Base-by-base conservation (phyloP, 2,113 vertebrate species). In the Tonatia bakeri region DNA sequence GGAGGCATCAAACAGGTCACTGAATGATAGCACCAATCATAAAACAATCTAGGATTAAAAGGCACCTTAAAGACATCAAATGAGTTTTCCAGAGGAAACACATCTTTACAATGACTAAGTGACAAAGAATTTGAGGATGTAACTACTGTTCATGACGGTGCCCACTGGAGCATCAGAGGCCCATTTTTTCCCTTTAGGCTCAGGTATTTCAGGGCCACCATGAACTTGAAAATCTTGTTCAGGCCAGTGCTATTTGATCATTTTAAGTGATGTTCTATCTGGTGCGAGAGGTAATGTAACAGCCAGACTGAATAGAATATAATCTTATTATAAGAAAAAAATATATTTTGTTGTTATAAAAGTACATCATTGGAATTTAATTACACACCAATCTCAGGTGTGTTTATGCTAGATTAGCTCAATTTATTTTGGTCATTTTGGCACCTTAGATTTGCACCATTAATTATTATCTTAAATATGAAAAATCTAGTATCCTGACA, bases 391-490 rank as follows among this genome's bases (percentile, higher is more conserved):
- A 72, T 90, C 38, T 61, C 16, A 87, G 87, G 45, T 93, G 43
- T 82, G 19, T 81, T 91, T 82, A 85, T 85, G 45, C 80, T 91
- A 87, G 11, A 96, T 95, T 86, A 93, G 79, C n/a, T 90, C 50
- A 67, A 96, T 94, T 95, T 81, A 73, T 91, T 91, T 69, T 70
- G 75, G 73, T 83, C 69, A 65, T 83, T 92, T 96, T 95, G 89
- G 52, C 45, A 36, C 56, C 33, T 72, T 73, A 47, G 47, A 26
- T 87, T 83, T 96, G 75, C 45, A 36, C 56, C 87, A 91, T 92
- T 95, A 85, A 83, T 64, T 73, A 19, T 83, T 86, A 56, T 54
- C 83, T 94, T 93, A 95, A 93, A 89, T 73, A 72, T 95, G 45
- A 97, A 95, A 94, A 89, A 87, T 81, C 38, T 50, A 40, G 54